A percentile compares a stretch with the other conserved stretches of the same genome.
phyloP scores from a whole-genome alignment of 2,888 invertebrate species.

The Nymphalis c-album region DNA sequence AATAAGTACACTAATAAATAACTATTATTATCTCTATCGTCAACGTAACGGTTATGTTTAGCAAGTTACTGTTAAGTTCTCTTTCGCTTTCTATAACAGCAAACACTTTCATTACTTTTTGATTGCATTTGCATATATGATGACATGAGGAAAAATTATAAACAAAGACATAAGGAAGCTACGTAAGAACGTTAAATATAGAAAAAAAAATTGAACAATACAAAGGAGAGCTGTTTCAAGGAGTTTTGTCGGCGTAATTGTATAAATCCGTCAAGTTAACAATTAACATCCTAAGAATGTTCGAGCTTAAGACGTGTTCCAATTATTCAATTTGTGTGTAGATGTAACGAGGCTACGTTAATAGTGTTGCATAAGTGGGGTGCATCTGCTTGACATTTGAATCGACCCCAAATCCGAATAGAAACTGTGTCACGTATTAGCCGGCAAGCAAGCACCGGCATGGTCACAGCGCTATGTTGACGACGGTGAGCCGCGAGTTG shows the following conservation, averaged over 20 bases:
- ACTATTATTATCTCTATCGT: slow-evolving; percentile 15
- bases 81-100: slow-evolving; percentile 36
- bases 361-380: slow-evolving; percentile 75
- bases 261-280: slow-evolving; percentile 6
- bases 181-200: too few species aligned
- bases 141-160: neutral
- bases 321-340: slow-evolving; percentile 55
- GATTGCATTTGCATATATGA: slow-evolving; percentile 17
- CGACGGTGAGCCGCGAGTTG: slow-evolving; percentile 54
- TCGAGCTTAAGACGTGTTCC: slow-evolving; percentile 31
- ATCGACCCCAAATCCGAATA: slow-evolving; percentile 82
- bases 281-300: slow-evolving; percentile 19
- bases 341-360: slow-evolving; percentile 57
- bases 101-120: slow-evolving; percentile 29
- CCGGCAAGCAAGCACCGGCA: slow-evolving; percentile 63
- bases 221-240: neutral
- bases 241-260: neutral
- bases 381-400: slow-evolving; percentile 81
- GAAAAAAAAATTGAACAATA: too few species aligned
- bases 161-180: too few species aligned
- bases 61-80: slow-evolving; percentile 30
- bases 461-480: slow-evolving; percentile 45
- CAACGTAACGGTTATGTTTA: slow-evolving; percentile 27
- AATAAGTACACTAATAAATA: neutral
- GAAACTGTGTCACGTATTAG: slow-evolving; percentile 79